Percentiles rank a stretch among this genome's conserved stretches.
These are phyloP conservation scores for Eleginops maclovinus DNA, from an alignment of 2,113 vertebrate genomes.

Conservation along the genomic window DNA sequence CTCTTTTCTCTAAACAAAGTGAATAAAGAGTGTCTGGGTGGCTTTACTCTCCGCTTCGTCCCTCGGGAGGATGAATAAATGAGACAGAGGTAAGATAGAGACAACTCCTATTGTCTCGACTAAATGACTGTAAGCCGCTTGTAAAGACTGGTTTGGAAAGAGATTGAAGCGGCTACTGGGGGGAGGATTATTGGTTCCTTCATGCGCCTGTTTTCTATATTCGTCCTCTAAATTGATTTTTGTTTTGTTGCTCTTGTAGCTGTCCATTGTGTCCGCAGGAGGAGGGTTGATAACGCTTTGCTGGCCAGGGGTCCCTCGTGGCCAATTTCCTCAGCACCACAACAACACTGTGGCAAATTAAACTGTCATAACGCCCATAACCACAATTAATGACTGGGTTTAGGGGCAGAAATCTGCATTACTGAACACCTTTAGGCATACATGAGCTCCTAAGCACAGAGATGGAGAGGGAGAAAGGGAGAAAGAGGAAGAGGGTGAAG, in stretches of 20 bases:
- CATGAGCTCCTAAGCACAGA: slow-evolving; percentile 60
- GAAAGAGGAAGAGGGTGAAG: neutral
- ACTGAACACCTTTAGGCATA: slow-evolving; percentile 74
- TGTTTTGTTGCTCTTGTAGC: slow-evolving; percentile 76
- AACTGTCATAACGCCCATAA: slow-evolving; percentile 81
- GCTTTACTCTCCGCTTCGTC: slow-evolving; percentile 44
- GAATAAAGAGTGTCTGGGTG: slow-evolving; percentile 46
- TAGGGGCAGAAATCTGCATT: slow-evolving; percentile 79
- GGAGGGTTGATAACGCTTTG: slow-evolving; percentile 66
- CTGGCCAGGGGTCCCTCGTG: slow-evolving; percentile 72
- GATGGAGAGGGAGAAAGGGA: neutral
- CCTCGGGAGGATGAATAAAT: slow-evolving; percentile 58
- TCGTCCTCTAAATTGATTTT: slow-evolving; percentile 81
- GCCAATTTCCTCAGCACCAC: slow-evolving; percentile 76
- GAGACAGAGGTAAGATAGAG: slow-evolving; percentile 40
- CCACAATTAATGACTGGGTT: slow-evolving; percentile 81
- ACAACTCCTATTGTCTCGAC: slow-evolving; percentile 49
- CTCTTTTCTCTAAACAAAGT: slow-evolving; percentile 49
- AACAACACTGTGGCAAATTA: slow-evolving; percentile 80
- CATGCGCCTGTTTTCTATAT: slow-evolving; percentile 69
- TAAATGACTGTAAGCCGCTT: slow-evolving; percentile 59
- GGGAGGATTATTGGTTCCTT: slow-evolving; percentile 67
- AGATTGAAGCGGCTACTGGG: slow-evolving; percentile 53
- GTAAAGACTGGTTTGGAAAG: slow-evolving; percentile 54
- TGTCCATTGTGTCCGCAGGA: slow-evolving; percentile 72